These are phyloP conservation scores for Netelia melanura DNA, from an alignment of 2,888 invertebrate species.

Conservation along the genomic window DNA sequence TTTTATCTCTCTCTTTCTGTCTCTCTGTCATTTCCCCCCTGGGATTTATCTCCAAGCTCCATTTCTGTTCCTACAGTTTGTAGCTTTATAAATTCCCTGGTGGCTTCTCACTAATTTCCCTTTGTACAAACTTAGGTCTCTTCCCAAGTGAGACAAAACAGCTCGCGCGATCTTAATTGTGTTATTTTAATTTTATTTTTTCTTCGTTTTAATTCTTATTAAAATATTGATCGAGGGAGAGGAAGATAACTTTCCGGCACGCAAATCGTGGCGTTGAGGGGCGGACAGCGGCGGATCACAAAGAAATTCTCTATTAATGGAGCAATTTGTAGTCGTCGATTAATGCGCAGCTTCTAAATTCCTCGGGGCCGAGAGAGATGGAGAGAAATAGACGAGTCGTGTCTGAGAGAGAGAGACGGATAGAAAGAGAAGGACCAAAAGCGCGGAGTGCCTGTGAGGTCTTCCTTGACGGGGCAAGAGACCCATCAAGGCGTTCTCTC, in stretches of 20 bases:
- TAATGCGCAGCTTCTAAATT: slow-evolving; percentile 66
- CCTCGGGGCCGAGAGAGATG: slow-evolving; percentile 52
- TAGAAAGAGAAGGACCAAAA: slow-evolving; percentile 21
- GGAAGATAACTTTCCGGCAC: neutral
- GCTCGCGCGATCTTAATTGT: slow-evolving; percentile 49
- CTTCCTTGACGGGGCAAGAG: slow-evolving; percentile 53
- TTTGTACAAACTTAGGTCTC: slow-evolving; percentile 12
- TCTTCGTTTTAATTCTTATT: slow-evolving; percentile 54
- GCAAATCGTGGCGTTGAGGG: slow-evolving; percentile 23
- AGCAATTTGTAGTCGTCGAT: slow-evolving; percentile 71
- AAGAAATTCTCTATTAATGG: slow-evolving; percentile 69
- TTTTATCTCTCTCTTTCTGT: neutral
- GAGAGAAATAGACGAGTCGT: neutral
- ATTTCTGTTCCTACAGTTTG: slow-evolving; percentile 23
- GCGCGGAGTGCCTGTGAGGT: slow-evolving; percentile 62
- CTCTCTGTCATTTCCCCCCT: neutral
- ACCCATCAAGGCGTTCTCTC: slow-evolving; percentile 56
- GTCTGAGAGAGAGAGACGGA: slow-evolving; percentile 20
- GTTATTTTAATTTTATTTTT: slow-evolving; percentile 40
- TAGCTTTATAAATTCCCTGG: slow-evolving; percentile 24
- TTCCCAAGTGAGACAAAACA: slow-evolving; percentile 27
- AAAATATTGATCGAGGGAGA: slow-evolving; percentile 54
- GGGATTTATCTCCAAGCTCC: slow-evolving; percentile 23
- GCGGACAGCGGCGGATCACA: slow-evolving; percentile 56
- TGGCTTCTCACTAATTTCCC: slow-evolving; percentile 50